A percentile compares a stretch with the other conserved stretches of the same genome.
These are phyloP conservation scores for Sericinus montela DNA, from an alignment of 2,888 invertebrate genomes.

Conservation along the genomic window DNA sequence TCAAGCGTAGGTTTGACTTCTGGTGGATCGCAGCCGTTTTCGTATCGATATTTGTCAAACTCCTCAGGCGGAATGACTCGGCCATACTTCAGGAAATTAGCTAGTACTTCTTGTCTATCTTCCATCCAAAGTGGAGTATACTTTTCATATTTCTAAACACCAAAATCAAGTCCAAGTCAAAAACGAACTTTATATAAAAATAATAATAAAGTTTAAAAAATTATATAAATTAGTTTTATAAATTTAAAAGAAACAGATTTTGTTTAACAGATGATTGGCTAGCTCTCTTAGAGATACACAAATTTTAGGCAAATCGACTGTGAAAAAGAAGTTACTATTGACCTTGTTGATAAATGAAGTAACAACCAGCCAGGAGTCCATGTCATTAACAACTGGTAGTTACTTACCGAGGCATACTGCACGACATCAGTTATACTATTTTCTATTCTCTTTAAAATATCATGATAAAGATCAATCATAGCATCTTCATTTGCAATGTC, in stretches of 20 bases:
- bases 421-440: slow-evolving; percentile 59
- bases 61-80: slow-evolving; percentile 86
- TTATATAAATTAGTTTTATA: no score
- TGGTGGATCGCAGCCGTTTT: slow-evolving; percentile 78
- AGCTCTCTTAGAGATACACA: no score
- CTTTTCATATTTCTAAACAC: slow-evolving; percentile 75
- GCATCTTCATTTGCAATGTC: slow-evolving; percentile 80
- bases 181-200: no score
- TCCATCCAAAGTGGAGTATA: slow-evolving; percentile 91
- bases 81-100: slow-evolving; percentile 88
- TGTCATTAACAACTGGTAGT: no score
- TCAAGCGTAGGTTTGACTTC: slow-evolving; percentile 77
- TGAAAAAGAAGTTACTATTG: no score
- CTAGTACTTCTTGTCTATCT: slow-evolving; percentile 86
- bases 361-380: no score
- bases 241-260: no score
- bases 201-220: no score
- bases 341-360: no score
- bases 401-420: slow-evolving; percentile 38
- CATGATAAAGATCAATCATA: slow-evolving; percentile 78
- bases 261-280: no score
- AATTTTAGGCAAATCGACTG: no score
- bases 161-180: no score
- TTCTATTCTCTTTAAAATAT: slow-evolving; percentile 73
- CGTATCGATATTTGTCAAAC: slow-evolving; percentile 76